Evolutionary conservation across 2,888 invertebrate genomes (phyloP).

Genomic region (Macaria notata): DNA sequence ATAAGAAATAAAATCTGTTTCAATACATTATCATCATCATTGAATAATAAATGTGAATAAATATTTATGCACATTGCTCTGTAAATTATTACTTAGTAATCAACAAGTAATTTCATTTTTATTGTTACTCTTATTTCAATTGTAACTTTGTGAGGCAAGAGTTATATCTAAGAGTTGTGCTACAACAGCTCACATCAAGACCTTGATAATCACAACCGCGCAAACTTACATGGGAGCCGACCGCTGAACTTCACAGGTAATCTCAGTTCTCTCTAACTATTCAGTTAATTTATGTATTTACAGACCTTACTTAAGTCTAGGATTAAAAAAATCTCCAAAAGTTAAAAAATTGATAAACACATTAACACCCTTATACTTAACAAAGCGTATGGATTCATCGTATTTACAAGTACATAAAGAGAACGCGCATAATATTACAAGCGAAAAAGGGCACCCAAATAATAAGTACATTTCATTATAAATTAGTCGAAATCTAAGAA

Average conservation of each 20-base stretch:
- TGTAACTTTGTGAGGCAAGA: too few species aligned
- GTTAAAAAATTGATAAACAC: conserved; percentile 79
- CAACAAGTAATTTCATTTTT: too few species aligned
- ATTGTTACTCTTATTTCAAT: too few species aligned
- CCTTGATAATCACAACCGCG: conserved; percentile 53
- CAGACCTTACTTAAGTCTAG: conserved; percentile 59
- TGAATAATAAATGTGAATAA: too few species aligned
- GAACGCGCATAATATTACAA: conserved; percentile 67
- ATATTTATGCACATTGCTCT: too few species aligned
- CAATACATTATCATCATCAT: too few species aligned
- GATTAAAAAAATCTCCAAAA: conserved; percentile 64
- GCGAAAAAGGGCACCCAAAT: conserved; percentile 72
- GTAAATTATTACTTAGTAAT: too few species aligned
- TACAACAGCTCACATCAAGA: conserved; percentile 18
- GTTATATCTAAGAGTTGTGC: too few species aligned
- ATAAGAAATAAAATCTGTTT: too few species aligned
- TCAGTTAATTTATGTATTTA: conserved; percentile 51
- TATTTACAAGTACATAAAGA: conserved; percentile 73
- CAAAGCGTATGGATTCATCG: conserved; percentile 81
- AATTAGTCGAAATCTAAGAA: conserved; percentile 38
- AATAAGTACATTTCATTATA: conserved; percentile 66
- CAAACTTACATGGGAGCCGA: conserved; percentile 40
- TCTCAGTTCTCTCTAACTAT: conserved; percentile 64
- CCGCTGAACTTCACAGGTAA: conserved; percentile 49
- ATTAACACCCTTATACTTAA: conserved; percentile 78